These are phyloP conservation scores for Suricata suricatta DNA, from an alignment of 2,113 vertebrate species.

Conservation along the genomic window DNA sequence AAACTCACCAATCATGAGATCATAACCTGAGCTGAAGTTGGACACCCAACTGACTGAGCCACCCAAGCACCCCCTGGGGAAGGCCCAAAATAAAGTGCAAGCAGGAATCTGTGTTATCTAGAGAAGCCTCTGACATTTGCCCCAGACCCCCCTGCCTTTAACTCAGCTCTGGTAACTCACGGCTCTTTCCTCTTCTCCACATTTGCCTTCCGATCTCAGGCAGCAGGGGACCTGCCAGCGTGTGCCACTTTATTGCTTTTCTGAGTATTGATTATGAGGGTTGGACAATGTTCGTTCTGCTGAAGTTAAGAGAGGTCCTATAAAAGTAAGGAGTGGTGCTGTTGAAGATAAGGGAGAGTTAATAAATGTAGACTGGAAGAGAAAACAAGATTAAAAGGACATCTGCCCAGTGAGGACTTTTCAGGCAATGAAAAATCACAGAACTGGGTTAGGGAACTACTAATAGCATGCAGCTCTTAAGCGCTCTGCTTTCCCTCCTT, in stretches of 20 bases:
- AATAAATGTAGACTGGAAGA: slow-evolving; percentile 64
- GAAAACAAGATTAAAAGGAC: slow-evolving; percentile 69
- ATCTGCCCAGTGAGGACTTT: slow-evolving; percentile 55
- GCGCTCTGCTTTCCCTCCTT: slow-evolving; percentile 45
- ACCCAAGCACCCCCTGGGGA: too few species aligned
- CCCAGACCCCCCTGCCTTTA: neutral
- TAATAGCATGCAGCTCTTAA: slow-evolving; percentile 38
- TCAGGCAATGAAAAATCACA: slow-evolving; percentile 66
- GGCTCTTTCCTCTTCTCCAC: neutral
- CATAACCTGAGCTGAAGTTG: too few species aligned
- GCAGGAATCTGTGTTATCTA: neutral
- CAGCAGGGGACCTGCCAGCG: slow-evolving; percentile 51
- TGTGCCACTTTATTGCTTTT: neutral
- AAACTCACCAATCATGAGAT: too few species aligned
- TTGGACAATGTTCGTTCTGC: slow-evolving; percentile 61
- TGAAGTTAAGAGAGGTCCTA: slow-evolving; percentile 67
- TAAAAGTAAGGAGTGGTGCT: slow-evolving; percentile 71
- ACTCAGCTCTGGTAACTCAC: neutral
- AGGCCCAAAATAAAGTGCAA: neutral
- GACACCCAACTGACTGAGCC: too few species aligned
- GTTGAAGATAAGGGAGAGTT: slow-evolving; percentile 74
- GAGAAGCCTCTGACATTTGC: neutral
- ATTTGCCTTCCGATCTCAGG: neutral
- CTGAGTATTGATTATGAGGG: slow-evolving; percentile 26
- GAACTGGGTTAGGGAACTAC: slow-evolving; percentile 38